A percentile compares a stretch with the other conserved stretches of the same genome.
Evolutionary conservation across 92 coral and sea anemone species (phyloP).

Genomic region (Parazoanthus darwini): DNA sequence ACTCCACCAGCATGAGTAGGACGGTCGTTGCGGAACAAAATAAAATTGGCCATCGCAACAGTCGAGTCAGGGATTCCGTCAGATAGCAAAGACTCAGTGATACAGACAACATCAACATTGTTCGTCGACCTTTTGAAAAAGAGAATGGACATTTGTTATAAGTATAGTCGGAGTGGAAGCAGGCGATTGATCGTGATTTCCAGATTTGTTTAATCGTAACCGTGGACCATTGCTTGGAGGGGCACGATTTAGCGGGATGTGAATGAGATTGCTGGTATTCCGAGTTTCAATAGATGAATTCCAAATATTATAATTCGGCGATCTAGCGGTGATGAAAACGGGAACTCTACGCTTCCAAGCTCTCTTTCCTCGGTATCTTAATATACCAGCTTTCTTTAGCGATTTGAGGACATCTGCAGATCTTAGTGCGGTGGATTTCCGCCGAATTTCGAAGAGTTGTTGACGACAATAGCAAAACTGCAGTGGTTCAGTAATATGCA

Average conservation of each 20-base stretch:
- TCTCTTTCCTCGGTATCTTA: background rate
- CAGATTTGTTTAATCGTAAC: background rate
- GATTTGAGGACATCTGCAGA: conserved; percentile 3
- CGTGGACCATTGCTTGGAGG: no score
- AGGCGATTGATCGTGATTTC: background rate
- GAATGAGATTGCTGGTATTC: no score
- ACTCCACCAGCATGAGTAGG: conserved; percentile 42
- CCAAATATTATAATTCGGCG: background rate
- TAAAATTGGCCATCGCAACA: no score
- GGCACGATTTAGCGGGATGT: no score
- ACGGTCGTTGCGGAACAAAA: conserved; percentile 5
- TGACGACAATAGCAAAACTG: conserved; percentile 33
- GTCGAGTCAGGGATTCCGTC: no score
- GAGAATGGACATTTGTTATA: conserved; percentile 7
- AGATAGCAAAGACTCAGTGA: no score
- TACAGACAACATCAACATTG: no score
- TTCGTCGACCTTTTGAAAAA: background rate
- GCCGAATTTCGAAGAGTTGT: conserved; percentile 41
- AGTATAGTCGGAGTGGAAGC: conserved; percentile 4
- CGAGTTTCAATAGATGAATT: background rate
- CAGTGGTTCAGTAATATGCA: conserved; percentile 30
- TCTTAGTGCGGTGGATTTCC: conserved; percentile 12
- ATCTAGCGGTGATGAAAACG: background rate
- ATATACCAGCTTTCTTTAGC: no score
- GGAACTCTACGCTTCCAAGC: conserved; percentile 34